Evolutionary conservation across 2,888 invertebrate genomes (phyloP).

Genomic region (Bedellia somnulentella): DNA sequence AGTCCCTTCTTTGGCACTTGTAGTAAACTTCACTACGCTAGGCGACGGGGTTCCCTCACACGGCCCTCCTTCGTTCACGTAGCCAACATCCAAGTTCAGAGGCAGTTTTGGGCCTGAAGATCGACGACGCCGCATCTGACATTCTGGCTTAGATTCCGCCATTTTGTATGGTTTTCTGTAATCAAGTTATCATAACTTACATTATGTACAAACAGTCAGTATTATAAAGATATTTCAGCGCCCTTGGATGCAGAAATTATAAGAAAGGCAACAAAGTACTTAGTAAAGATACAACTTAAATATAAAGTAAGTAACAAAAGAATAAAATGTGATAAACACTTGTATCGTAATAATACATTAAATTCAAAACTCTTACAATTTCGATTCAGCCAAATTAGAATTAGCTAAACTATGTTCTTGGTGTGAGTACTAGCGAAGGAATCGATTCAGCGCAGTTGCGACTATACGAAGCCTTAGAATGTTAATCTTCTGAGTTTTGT

Average conservation of each 20-base stretch:
- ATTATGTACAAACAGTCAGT: too few species aligned
- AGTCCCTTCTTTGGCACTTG: conserved; percentile 17
- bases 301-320: too few species aligned
- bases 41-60: conserved; percentile 43
- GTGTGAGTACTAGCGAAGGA: too few species aligned
- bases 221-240: too few species aligned
- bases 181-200: too few species aligned
- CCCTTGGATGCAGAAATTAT: background rate
- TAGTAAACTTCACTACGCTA: conserved; percentile 27
- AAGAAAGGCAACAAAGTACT: background rate
- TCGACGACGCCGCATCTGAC: conserved; percentile 36
- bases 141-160: conserved; percentile 26
- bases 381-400: too few species aligned
- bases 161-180: conserved; percentile 13
- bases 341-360: too few species aligned
- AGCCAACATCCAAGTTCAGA: conserved; percentile 35
- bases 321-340: too few species aligned
- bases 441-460: too few species aligned
- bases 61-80: conserved; percentile 28
- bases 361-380: too few species aligned
- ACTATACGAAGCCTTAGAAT: conserved; percentile 29
- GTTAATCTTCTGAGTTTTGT: conserved; percentile 38
- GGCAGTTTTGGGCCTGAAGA: conserved; percentile 33
- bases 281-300: background rate
- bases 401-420: too few species aligned